These are phyloP conservation scores for Sterrhoptilus dennistouni DNA, from an alignment of 2,113 vertebrate genomes.

Conservation along the genomic window DNA sequence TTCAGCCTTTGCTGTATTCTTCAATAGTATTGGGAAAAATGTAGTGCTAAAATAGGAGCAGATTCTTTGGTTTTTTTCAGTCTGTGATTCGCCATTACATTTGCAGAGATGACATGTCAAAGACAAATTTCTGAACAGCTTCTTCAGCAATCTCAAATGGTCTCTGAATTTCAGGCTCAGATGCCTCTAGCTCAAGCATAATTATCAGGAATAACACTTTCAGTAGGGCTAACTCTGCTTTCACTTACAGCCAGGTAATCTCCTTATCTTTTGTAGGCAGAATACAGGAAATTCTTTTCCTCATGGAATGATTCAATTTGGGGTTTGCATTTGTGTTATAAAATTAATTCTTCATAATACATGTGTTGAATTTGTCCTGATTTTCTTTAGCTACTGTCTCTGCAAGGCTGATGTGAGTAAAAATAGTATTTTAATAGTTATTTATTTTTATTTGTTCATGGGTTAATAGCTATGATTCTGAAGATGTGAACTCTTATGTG, in stretches of 20 bases:
- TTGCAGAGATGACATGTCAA: background rate
- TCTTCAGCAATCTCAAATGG: constrained; percentile 1
- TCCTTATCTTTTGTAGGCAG: background rate
- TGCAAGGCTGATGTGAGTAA: background rate
- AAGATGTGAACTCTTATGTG: background rate
- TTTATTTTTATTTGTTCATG: background rate
- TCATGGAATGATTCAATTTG: background rate
- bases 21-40: background rate
- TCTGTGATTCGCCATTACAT: background rate
- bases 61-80: background rate
- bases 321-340: background rate
- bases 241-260: background rate
- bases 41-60: background rate
- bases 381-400: background rate
- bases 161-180: background rate
- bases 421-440: background rate
- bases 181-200: background rate
- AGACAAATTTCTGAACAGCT: constrained; percentile 3
- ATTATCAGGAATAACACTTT: background rate
- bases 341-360: background rate
- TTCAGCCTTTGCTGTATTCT: background rate
- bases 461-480: background rate
- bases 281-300: background rate
- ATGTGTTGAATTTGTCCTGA: background rate
- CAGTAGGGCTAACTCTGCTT: background rate